Percentiles rank a stretch among this genome's conserved stretches.
Conservation (phyloP, 2,888 invertebrate genomes). For the Carterocephalus palaemon region DNA sequence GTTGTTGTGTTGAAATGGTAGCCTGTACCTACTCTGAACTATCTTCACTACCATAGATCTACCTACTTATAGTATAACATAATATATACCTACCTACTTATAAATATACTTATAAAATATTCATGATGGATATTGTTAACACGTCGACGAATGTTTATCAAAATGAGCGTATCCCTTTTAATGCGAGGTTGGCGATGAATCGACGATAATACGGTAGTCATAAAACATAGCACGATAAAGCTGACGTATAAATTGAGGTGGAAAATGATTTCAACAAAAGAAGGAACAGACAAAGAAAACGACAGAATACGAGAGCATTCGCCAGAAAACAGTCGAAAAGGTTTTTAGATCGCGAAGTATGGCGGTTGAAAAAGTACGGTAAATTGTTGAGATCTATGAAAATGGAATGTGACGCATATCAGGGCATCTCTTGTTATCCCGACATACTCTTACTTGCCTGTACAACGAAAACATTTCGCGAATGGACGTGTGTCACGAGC, state of each 20-base stretch:
- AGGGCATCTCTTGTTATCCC: slow-evolving; percentile 36
- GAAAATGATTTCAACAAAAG: slow-evolving; percentile 19
- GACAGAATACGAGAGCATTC: slow-evolving; percentile 8
- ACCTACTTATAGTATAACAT: no score
- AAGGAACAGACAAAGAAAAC: slow-evolving; percentile 9
- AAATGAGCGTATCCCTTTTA: no score
- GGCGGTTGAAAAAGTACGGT: slow-evolving; percentile 39
- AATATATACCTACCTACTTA: no score
- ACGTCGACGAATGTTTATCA: no score
- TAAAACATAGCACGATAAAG: slow-evolving; percentile 5
- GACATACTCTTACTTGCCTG: slow-evolving; percentile 34
- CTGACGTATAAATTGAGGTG: slow-evolving; percentile 12
- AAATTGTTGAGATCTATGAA: slow-evolving; percentile 37
- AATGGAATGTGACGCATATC: slow-evolving; percentile 37
- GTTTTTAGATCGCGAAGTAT: slow-evolving; percentile 11
- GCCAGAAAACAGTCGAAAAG: slow-evolving; percentile 18
- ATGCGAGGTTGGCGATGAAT: slow-evolving; percentile 1
- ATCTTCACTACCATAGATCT: no score
- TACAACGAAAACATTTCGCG: slow-evolving; percentile 55
- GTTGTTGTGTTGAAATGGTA: no score
- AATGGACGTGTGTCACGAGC: slow-evolving; percentile 53
- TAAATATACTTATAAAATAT: no score
- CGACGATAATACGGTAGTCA: slow-evolving; percentile 5
- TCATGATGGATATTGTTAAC: no score
- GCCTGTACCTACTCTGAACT: no score